Evolutionary conservation across 1,140 invertebrate genomes (phyloP).

Genomic region (Globodera rostochiensis): DNA sequence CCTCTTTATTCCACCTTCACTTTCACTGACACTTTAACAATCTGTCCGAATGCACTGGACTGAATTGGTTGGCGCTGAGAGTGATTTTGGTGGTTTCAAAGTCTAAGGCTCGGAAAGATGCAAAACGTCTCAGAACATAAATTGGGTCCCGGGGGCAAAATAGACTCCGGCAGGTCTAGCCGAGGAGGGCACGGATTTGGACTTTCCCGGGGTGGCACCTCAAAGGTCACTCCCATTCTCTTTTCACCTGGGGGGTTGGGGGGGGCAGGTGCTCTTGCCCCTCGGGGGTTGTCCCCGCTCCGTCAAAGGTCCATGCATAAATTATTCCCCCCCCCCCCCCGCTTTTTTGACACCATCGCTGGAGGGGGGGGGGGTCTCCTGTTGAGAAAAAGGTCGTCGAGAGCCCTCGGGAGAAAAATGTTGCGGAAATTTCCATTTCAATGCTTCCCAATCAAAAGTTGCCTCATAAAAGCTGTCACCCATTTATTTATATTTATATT

Average conservation of each 20-base stretch:
- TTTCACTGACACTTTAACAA: neutral
- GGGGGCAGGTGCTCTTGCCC: neutral
- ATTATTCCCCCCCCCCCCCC: neutral
- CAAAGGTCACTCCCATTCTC: neutral
- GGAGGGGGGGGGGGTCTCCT: neutral
- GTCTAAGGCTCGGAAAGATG: too few relatives aligned
- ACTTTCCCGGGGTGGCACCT: neutral
- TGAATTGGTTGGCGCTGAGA: too few relatives aligned
- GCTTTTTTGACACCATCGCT: neutral
- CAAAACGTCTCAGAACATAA: too few relatives aligned
- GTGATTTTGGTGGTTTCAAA: too few relatives aligned
- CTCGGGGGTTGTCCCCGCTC: neutral
- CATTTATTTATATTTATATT: neutral
- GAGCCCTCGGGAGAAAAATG: conserved; percentile 1
- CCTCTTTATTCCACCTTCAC: neutral
- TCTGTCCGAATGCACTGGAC: neutral
- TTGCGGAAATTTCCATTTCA: conserved; percentile 2
- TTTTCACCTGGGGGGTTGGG: neutral
- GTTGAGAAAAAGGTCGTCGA: neutral
- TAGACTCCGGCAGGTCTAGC: neutral
- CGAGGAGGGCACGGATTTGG: neutral
- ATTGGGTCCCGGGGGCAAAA: too few relatives aligned
- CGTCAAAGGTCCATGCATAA: neutral
- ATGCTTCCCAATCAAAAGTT: conserved; percentile 1
- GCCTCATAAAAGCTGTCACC: neutral